Evolutionary conservation across 2,113 vertebrate species (phyloP), one percentile per base, ranked within the genome.

Genomic region (Gobius niger): DNA sequence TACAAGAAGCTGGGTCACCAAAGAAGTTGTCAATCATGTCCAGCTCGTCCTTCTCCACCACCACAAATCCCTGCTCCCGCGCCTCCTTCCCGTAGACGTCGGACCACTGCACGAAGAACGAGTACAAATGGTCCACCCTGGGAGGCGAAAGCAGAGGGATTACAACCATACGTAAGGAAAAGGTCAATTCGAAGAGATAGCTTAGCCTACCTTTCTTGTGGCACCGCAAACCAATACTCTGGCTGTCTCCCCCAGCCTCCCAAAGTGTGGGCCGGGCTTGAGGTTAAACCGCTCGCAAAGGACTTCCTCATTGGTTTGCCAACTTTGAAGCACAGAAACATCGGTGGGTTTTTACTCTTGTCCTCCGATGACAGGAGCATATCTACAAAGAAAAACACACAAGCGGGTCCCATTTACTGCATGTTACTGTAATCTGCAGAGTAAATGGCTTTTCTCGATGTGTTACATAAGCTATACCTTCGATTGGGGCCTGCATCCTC

Each of bases 21-120:
- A 99, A 99, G 91, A 99, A 99, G 89, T 99, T 97, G 89, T 99
- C 98, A 0, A 99, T 98, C 96, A 99, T 98, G 82, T 96, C 93
- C 80, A 99, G 93, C 69, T 99, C 96, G 15, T 99, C 98, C 81
- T 99, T 99, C 83, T 99, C 96, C 61, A 99, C 97, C 61, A 99
- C 93, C 1, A 99, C 94, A 51, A 99, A 99, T 67, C 98, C 98
- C 83, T 99, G 97, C 62, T 99, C 97, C 76, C 97, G 95, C 70
- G 96, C 96, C 68, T 99, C 98, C 85, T 98, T 99, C 44, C 98
- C 97, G 44, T 99, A 99, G 51, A 96, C 93, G 19, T 99, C 97
- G 6, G 98, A 98, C 94, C 97, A 99, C 74, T 98, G 98, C 75
- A 99, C 95, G 74, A 99, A 98, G 91, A 98, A 99, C 0, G 94